Evolutionary conservation across 1,140 invertebrate species (phyloP).

Genomic region (Drosophila nebulosa): DNA sequence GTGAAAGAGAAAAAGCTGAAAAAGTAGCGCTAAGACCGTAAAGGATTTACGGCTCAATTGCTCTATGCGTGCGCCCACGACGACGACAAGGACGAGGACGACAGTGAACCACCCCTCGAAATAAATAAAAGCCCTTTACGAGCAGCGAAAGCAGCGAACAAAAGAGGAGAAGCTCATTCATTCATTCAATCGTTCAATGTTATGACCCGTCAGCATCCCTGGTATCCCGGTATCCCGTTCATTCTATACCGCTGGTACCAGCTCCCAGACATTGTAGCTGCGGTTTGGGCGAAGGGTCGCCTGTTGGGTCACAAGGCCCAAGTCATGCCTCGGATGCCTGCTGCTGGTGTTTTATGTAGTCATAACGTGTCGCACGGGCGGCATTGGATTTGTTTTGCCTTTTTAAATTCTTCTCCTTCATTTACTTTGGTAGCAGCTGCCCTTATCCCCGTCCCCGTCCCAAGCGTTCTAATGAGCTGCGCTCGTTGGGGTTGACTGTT

Average conservation of each 20-base stretch:
- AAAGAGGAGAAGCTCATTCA: conserved; percentile 55
- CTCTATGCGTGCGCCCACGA: conserved; percentile 49
- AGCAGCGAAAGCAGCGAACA: conserved; percentile 56
- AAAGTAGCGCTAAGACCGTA: conserved; percentile 70
- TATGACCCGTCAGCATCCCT: conserved; percentile 43
- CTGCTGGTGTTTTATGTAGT: conserved; percentile 76
- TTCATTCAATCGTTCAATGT: conserved; percentile 57
- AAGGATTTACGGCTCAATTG: conserved; percentile 81
- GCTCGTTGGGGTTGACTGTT: conserved; percentile 44
- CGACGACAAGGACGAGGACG: background rate
- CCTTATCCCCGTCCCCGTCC: background rate
- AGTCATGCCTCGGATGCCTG: conserved; percentile 5
- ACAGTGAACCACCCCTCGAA: conserved; percentile 40
- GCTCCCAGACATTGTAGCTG: conserved; percentile 14
- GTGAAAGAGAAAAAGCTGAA: conserved; percentile 47
- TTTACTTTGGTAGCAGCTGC: conserved; percentile 56
- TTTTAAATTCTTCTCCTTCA: conserved; percentile 81
- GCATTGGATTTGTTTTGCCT: conserved; percentile 74
- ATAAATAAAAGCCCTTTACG: conserved; percentile 64
- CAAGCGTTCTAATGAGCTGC: conserved; percentile 51
- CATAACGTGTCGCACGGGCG: conserved; percentile 50
- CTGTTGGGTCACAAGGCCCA: conserved; percentile 38
- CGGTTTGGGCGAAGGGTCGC: conserved; percentile 23
- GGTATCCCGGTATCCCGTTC: background rate
- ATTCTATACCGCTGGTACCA: conserved; percentile 17